phyloP scores from a whole-genome alignment of 2,113 vertebrate species.

The Naja naja region DNA sequence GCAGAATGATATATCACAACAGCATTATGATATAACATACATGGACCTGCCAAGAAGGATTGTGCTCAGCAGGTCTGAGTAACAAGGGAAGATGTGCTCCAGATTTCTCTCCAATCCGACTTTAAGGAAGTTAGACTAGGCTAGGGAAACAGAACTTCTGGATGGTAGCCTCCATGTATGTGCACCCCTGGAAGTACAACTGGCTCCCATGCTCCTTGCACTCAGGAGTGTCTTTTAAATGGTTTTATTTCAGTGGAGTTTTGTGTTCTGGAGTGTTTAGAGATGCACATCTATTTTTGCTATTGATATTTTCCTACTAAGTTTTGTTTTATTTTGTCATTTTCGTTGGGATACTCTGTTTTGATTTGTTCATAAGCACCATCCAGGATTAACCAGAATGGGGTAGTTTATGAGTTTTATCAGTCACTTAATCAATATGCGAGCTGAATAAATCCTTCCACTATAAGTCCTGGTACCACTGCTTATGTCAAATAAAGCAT shows the following conservation, averaged over 20 bases:
- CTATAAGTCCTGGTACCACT: neutral
- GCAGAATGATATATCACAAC: neutral
- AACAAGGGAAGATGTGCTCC: neutral
- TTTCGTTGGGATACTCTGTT: neutral
- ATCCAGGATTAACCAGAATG: neutral
- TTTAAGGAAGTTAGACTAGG: neutral
- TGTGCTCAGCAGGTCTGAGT: neutral
- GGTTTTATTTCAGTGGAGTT: neutral
- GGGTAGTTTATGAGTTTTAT: neutral
- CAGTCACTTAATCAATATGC: neutral
- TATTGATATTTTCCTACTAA: neutral
- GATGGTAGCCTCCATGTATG: too few species aligned
- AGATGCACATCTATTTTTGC: neutral
- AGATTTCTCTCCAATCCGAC: neutral
- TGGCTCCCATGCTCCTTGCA: neutral
- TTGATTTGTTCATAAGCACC: neutral
- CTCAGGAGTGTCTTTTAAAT: neutral
- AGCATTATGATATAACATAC: neutral
- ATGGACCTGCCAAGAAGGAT: neutral
- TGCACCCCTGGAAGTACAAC: neutral
- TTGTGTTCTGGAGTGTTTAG: neutral
- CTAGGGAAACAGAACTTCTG: neutral
- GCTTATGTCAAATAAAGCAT: neutral
- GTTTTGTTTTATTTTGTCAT: neutral
- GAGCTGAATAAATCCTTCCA: neutral